These are phyloP conservation scores for Alouatta palliata DNA, from an alignment of 2,113 vertebrate genomes.

Conservation along the genomic window DNA sequence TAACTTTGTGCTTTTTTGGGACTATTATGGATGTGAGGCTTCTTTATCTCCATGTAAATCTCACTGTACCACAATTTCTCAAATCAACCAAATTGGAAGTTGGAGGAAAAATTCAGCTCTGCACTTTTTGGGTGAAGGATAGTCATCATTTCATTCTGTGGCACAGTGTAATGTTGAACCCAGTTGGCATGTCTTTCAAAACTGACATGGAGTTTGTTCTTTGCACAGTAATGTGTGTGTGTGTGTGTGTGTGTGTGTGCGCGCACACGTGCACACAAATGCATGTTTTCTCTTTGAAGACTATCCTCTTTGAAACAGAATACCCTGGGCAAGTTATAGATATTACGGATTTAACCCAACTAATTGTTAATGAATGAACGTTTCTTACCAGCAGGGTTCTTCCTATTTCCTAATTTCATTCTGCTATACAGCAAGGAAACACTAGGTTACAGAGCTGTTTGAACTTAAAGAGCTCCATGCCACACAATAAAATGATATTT, in stretches of 20 bases:
- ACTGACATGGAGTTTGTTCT: not conserved
- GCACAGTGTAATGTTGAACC: not conserved
- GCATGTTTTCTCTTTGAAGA: not conserved
- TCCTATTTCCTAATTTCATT: constrained; percentile 4
- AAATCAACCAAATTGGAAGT: not conserved
- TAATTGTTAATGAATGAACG: not conserved
- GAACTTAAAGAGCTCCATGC: not conserved
- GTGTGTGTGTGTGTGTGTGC: not conserved
- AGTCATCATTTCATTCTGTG: not conserved
- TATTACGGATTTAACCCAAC: not conserved
- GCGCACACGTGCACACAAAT: too few relatives aligned
- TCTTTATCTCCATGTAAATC: not conserved
- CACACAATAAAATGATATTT: constrained; percentile 13
- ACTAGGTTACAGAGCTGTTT: not conserved
- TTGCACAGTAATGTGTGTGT: not conserved
- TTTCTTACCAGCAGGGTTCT: not conserved
- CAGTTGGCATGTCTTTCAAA: not conserved
- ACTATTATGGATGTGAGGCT: not conserved
- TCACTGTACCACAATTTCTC: not conserved
- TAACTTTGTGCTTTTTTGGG: not conserved
- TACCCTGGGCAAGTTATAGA: not conserved
- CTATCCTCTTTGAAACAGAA: not conserved
- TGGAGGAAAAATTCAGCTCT: not conserved
- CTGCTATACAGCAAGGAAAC: not conserved
- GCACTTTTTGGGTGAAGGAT: not conserved